Base-by-base conservation (phyloP, 2,113 vertebrate genomes). In the Myrmophylax atrothorax region DNA sequence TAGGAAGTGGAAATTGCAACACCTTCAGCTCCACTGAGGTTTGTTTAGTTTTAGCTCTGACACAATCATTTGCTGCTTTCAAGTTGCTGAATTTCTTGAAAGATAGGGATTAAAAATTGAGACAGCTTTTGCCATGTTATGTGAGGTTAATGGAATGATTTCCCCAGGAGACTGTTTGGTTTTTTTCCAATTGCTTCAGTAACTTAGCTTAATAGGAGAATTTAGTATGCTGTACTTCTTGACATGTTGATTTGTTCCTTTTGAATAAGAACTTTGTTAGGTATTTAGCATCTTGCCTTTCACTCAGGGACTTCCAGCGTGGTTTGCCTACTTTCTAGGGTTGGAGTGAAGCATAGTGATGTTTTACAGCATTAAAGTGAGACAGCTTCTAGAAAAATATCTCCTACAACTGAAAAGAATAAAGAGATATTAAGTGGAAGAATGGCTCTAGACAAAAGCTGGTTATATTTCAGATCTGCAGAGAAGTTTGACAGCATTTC, bases 71-170 rank as follows among this genome's bases (percentile, higher is more conserved):
- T 92, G n/a, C 29, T 25, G 17, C 26, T 84, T 58, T 74, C 37
- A 17, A 18, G 40, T 44, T 74, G 38, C 24, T 42, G n/a, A 2
- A 2, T 66, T 92, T 92, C 46, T 83, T 79, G 14, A 44, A 85
- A 90, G 19, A 40, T 47, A 68, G 52, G 44, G 52, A 92, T 91
- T 79, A 94, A 92, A 93, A 92, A 64, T 17, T 47, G 28, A 87
- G 77, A 60, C 46, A 63, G 38, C 15, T 78, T 94, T 83, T 87
- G 44, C 80, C n/a, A 26, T 44, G 28, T 25, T 91, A 18, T 42
- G 12, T 0, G 1, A 82, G 29, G 52, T 60, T 87, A 90, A 84
- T 87, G 60, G 44, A 89, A 56, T 10, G 15, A 14, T 63, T 90
- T 84, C 24, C 79, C 16, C 33, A n/a, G 18, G 47, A 74, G 47